A percentile compares a stretch with the other conserved stretches of the same genome.
Conservation (phyloP, 2,888 invertebrate genomes). For the Volucella inanis region DNA sequence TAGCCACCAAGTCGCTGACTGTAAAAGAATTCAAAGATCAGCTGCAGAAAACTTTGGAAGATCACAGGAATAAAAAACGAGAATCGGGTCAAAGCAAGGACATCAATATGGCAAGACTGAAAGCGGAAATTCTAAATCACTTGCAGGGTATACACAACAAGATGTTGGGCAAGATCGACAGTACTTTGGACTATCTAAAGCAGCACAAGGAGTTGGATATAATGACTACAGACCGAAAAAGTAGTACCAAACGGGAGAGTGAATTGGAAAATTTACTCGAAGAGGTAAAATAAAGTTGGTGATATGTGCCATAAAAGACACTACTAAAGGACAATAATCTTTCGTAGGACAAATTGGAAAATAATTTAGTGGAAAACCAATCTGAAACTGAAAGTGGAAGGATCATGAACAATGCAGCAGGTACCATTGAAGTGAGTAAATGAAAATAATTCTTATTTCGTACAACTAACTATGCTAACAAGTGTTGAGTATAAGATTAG, state of each 20-base stretch:
- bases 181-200: conserved; percentile 78
- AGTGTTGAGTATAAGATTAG: background rate
- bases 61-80: conserved; percentile 56
- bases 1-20: conserved; percentile 78
- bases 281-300: conserved; percentile 75
- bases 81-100: conserved; percentile 45
- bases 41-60: conserved; percentile 70
- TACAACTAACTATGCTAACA: conserved; percentile 44
- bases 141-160: conserved; percentile 78
- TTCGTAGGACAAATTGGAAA: conserved; percentile 61
- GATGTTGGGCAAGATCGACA: conserved; percentile 78
- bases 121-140: conserved; percentile 77
- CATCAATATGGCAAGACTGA: conserved; percentile 76
- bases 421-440: conserved; percentile 57
- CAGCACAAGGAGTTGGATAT: conserved; percentile 57
- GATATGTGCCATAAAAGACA: background rate
- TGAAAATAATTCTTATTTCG: background rate
- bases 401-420: conserved; percentile 23
- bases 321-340: background rate
- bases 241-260: conserved; percentile 8
- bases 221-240: conserved; percentile 35
- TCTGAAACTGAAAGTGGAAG: background rate
- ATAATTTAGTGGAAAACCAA: conserved; percentile 36
- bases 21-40: conserved; percentile 77
- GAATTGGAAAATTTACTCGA: conserved; percentile 59